A percentile compares a stretch with the other conserved stretches of the same genome.
Evolutionary conservation across 2,113 vertebrate species (phyloP).

Genomic region (Myotis yumanensis): DNA sequence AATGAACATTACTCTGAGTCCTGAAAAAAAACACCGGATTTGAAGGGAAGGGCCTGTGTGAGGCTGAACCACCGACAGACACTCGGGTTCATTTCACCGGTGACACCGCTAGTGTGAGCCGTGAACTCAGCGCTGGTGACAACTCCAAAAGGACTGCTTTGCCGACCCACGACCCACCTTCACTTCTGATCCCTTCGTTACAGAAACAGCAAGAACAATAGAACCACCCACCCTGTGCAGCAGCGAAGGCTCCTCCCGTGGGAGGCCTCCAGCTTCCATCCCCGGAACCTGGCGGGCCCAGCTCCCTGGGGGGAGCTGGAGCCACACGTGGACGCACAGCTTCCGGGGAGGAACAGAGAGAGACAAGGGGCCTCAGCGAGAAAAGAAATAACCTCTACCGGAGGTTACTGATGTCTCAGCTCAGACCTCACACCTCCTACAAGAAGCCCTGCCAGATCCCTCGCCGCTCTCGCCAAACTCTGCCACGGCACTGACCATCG

Average conservation of each 20-base stretch:
- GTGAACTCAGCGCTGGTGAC: not conserved
- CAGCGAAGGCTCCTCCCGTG: not conserved
- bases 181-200: not conserved
- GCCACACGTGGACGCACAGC: not conserved
- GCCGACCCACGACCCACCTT: not conserved
- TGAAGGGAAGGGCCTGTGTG: not conserved
- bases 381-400: not conserved
- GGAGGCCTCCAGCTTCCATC: not conserved
- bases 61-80: not conserved
- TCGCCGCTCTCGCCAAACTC: not conserved
- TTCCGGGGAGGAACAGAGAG: not conserved
- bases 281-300: not conserved
- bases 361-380: not conserved
- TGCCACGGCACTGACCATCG: not conserved
- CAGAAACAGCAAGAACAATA: not conserved
- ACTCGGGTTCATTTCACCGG: not conserved
- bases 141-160: not conserved
- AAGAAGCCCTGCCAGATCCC: not conserved
- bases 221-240: not conserved
- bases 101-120: not conserved
- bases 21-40: not conserved
- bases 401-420: not conserved
- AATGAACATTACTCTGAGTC: not conserved
- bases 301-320: not conserved
- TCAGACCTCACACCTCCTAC: not conserved